Base-by-base conservation (phyloP, 2,113 vertebrate genomes). In the Setophaga petechia region DNA sequence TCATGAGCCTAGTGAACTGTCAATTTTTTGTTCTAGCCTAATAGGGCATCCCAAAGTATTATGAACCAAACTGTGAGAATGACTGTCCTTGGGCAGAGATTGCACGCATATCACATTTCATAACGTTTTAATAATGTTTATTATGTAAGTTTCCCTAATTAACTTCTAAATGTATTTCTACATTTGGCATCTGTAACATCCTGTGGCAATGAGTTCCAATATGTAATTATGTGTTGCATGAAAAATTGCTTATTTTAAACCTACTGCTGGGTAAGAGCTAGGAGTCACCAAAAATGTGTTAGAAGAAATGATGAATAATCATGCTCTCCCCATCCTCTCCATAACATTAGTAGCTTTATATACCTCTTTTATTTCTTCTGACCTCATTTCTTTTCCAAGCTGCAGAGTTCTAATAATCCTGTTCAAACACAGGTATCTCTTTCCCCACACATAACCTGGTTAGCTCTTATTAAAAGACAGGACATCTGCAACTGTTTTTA, bases 181-280 rank as follows among this genome's bases (percentile, higher is more conserved):
- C 55, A 92, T 93, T 84, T 90, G 88, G 68, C 76, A 90, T 74
- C 82, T 52, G 28, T 80, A 95, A 85, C 79, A 77, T 90, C 88
- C 72, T 80, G 72, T 74, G 59, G 90, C 90, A 93, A 62, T 47
- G 72, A 88, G 55, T 51, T 90, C 79, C 71, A 88, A 75, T 59
- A 49, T 33, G 23, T 51, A 96, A 90, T 90, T 92, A 96, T 51
- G 37, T 27, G 31, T 16, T 76, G 44, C 79, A 76, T 69, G 54
- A 88, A 90, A 93, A 94, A 91, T 39, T 37, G 41, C 37, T 87
- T 85, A 90, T 90, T 96, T 96, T 92, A 95, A 93, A 73, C 49
- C 75, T 83, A 88, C 79, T 77, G 67, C 55, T 91, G 78, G 37
- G 25, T 83, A 93, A 94, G 46, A 94, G 63, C 62, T 84, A 58